These are phyloP conservation scores for Volucella bombylans DNA, from an alignment of 2,888 invertebrate species.

Conservation along the genomic window DNA sequence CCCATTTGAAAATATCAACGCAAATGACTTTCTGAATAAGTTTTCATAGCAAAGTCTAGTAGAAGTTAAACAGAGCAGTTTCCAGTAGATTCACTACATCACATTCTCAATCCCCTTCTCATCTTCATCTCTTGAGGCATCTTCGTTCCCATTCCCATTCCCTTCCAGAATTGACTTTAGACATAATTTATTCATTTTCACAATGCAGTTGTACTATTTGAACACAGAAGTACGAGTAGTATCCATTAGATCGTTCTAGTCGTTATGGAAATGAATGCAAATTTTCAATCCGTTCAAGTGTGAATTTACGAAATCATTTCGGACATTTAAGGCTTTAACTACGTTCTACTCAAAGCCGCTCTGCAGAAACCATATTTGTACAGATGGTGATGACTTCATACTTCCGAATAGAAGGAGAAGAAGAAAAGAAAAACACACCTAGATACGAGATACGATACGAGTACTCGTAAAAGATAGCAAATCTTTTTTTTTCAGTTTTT, in stretches of 20 bases:
- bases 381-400: conserved; percentile 55
- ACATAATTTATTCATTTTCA: conserved; percentile 46
- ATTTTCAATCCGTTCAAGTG: conserved; percentile 45
- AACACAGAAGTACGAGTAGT: conserved; percentile 7
- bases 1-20: too few species aligned
- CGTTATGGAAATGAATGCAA: conserved; percentile 62
- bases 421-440: background rate
- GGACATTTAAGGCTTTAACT: background rate
- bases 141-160: background rate
- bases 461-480: too few species aligned
- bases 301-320: conserved; percentile 43
- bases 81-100: background rate
- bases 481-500: too few species aligned
- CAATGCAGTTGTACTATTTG: conserved; percentile 27
- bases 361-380: conserved; percentile 6
- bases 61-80: too few species aligned
- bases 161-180: conserved; percentile 6
- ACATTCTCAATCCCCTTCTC: background rate
- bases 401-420: background rate
- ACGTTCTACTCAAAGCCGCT: background rate
- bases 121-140: background rate
- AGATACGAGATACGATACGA: too few species aligned
- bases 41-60: too few species aligned
- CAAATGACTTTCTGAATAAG: too few species aligned
- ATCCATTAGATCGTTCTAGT: conserved; percentile 33